phyloP scores from a whole-genome alignment of 2,797 vertebrate genomes.

The Chiroxiphia lanceolata region DNA sequence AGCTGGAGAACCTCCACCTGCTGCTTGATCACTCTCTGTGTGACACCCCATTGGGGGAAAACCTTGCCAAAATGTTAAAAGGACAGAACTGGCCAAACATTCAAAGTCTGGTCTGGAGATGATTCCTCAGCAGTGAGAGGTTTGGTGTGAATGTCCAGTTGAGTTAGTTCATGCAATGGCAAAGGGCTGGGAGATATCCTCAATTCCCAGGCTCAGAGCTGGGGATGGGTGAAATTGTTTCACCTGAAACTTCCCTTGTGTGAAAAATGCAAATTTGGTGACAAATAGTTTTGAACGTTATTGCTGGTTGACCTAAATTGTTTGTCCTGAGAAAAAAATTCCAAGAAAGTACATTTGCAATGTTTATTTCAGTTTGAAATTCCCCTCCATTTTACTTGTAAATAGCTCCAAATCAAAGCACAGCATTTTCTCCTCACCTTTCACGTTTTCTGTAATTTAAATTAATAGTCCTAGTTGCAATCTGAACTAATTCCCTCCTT shows the following conservation, averaged over 20 bases:
- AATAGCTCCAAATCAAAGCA: constrained; percentile 65
- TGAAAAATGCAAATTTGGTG: constrained; percentile 67
- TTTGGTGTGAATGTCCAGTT: neutral
- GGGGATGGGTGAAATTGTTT: constrained; percentile 24
- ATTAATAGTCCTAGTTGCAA: constrained; percentile 45
- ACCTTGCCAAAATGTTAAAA: neutral
- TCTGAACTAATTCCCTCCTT: constrained; percentile 61
- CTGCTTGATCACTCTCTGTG: neutral
- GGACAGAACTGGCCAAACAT: constrained; percentile 7
- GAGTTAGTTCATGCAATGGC: neutral
- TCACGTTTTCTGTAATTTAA: constrained; percentile 56
- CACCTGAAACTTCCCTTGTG: constrained; percentile 41
- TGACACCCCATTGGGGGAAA: fast-evolving
- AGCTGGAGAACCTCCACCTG: neutral
- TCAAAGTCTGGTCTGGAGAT: neutral
- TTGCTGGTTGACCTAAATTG: constrained; percentile 27
- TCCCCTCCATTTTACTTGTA: constrained; percentile 70
- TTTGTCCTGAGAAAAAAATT: constrained; percentile 64
- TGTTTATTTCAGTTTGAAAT: constrained; percentile 67
- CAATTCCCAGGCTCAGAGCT: constrained; percentile 40
- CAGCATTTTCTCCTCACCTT: constrained; percentile 53
- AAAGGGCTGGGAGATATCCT: neutral
- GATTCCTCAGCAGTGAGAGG: neutral
- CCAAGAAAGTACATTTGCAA: constrained; percentile 68
- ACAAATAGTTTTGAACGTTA: constrained; percentile 53